Conservation (phyloP, 1,140 invertebrate species). For the Cyclargus thomasi region DNA sequence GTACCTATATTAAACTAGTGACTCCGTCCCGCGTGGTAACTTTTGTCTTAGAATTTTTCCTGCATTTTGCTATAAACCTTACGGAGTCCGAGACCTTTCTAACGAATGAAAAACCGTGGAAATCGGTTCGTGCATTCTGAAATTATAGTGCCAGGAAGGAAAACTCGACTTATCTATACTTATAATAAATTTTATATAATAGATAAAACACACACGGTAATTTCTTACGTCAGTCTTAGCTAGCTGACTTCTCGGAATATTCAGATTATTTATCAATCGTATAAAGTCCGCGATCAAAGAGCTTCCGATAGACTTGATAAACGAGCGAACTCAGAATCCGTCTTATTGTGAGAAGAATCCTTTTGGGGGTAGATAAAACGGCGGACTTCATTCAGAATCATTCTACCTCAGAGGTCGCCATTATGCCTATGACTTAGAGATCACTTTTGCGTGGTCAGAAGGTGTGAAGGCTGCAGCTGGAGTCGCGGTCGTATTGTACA, state of each 20-base stretch:
- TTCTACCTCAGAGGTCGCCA: constrained; percentile 29
- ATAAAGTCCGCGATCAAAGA: background rate
- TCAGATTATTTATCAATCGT: background rate
- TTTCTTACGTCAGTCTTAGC: too few relatives aligned
- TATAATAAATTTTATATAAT: too few relatives aligned
- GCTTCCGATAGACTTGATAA: background rate
- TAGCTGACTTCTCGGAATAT: background rate
- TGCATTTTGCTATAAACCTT: too few relatives aligned
- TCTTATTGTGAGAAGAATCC: background rate
- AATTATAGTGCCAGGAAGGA: too few relatives aligned
- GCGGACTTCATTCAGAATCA: constrained; percentile 39
- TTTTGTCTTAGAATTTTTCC: too few relatives aligned
- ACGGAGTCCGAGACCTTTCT: too few relatives aligned
- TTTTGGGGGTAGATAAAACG: background rate
- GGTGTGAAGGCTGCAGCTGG: background rate
- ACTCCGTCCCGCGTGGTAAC: too few relatives aligned
- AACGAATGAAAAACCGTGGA: too few relatives aligned
- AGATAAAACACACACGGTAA: too few relatives aligned
- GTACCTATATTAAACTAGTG: too few relatives aligned
- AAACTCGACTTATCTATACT: too few relatives aligned
- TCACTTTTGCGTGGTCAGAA: background rate
- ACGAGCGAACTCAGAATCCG: background rate
- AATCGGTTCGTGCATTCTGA: too few relatives aligned
- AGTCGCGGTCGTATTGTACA: constrained; percentile 28
- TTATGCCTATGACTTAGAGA: constrained; percentile 37